Percentiles rank a stretch among this genome's conserved stretches.
phyloP scores from a whole-genome alignment of 2,113 vertebrate species.

The Sminthopsis crassicaudata region DNA sequence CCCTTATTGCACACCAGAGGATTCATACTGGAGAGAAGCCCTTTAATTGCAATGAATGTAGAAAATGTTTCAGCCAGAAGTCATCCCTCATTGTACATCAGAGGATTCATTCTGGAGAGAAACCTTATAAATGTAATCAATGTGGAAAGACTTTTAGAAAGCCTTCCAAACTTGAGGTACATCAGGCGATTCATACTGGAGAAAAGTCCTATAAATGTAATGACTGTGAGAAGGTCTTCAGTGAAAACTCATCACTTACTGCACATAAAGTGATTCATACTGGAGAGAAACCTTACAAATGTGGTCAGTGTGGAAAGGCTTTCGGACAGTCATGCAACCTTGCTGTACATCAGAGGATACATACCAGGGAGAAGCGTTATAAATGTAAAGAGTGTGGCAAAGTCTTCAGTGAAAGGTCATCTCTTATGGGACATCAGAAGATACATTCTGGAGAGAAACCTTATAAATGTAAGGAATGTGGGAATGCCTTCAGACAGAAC shows the following conservation, averaged over 20 bases:
- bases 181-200: neutral
- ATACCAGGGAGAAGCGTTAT: neutral
- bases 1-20: neutral
- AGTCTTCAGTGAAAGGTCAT: slow-evolving; percentile 1
- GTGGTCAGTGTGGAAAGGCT: neutral
- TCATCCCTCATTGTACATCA: neutral
- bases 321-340: neutral
- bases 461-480: neutral
- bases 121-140: neutral
- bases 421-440: neutral
- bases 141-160: slow-evolving; percentile 3
- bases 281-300: neutral
- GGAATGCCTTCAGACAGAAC: neutral
- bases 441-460: neutral
- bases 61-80: neutral
- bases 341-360: neutral
- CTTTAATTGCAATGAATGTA: neutral
- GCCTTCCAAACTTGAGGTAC: neutral
- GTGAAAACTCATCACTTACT: neutral
- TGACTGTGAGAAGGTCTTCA: neutral
- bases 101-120: neutral
- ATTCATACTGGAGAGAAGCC: neutral
- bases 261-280: neutral
- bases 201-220: neutral
- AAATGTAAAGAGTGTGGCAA: neutral